Evolutionary conservation across 1,140 invertebrate species (phyloP).

Genomic region (Trichonephila clavata): DNA sequence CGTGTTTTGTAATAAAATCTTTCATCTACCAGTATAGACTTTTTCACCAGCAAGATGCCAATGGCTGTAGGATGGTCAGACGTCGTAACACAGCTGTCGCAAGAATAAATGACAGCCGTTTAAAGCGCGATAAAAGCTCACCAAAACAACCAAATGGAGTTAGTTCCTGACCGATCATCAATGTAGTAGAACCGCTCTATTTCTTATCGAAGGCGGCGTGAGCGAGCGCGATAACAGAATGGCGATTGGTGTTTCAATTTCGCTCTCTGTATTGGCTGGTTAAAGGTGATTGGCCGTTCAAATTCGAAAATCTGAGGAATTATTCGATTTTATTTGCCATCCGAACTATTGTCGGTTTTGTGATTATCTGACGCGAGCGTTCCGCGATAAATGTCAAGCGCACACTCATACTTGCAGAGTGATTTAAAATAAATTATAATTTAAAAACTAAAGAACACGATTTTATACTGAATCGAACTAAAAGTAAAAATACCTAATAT

Average conservation of each 20-base stretch:
- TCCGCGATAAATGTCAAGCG: not conserved
- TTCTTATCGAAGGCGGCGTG: conserved; percentile 2
- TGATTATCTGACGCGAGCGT: not conserved
- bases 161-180: not conserved
- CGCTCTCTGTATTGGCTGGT: not conserved
- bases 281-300: not conserved
- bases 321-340: not conserved
- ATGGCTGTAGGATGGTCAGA: not conserved
- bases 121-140: not conserved
- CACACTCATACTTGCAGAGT: not conserved
- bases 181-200: not conserved
- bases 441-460: too few relatives aligned
- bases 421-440: too few relatives aligned
- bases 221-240: not conserved
- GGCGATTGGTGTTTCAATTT: not conserved
- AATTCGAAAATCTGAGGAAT: not conserved
- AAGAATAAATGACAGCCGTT: not conserved
- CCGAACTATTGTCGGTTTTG: not conserved
- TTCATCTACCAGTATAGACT: not conserved
- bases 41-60: not conserved
- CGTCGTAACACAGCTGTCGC: not conserved
- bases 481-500: too few relatives aligned
- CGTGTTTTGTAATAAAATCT: not conserved
- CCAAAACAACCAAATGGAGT: not conserved
- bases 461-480: too few relatives aligned